Evolutionary conservation across 2,888 invertebrate species (phyloP), one percentile per base, ranked within the genome.

Genomic region (Lepeophtheirus nordmannii): DNA sequence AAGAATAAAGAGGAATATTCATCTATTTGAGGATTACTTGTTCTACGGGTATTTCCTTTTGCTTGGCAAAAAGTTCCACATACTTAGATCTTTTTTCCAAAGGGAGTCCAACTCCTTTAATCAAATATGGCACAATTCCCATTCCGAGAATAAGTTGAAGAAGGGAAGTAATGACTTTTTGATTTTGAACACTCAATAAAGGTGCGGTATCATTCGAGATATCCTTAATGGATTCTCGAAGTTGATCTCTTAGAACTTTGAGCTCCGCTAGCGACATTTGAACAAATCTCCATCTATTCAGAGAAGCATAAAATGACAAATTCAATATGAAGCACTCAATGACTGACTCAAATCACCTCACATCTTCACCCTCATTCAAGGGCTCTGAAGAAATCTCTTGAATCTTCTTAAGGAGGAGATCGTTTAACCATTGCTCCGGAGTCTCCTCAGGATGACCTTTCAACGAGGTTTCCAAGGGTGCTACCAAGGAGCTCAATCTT

Each of bases 51-150:
- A 60, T 22, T 10, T 60, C 60, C 14, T 37, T 37, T 22, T 60
- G 60, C 17, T 38, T 60, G 1, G 23, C 23, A 14, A 60, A 14
- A 10, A 46, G 17, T 41, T 64, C 41, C 17, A 58, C n/a, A 23
- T 56, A 65, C 38, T 65, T 38, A 1, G 79, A 79, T 70, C 81
- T 74, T 70, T 78, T 78, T 39, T 72, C 72, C 41, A 76, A 64
- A 8, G 78, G 77, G 68, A 83, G 74, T 39, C 85, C 85, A 58
- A 85, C 76, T 1, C 84, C 85, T 39, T 82, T 81, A 70, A 83
- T 76, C 39, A 88, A 75, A 72, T 82, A 81, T 14, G 82, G 81
- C 68, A 82, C 78, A 67, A 87, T 78, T 59, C 86, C 87, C 68
- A 87, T 75, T 46, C 80, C 81, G 30, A 82, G 76, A 58, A 84